These are phyloP conservation scores for Neodiprion pinetum DNA, from an alignment of 1,140 invertebrate species.

Conservation along the genomic window DNA sequence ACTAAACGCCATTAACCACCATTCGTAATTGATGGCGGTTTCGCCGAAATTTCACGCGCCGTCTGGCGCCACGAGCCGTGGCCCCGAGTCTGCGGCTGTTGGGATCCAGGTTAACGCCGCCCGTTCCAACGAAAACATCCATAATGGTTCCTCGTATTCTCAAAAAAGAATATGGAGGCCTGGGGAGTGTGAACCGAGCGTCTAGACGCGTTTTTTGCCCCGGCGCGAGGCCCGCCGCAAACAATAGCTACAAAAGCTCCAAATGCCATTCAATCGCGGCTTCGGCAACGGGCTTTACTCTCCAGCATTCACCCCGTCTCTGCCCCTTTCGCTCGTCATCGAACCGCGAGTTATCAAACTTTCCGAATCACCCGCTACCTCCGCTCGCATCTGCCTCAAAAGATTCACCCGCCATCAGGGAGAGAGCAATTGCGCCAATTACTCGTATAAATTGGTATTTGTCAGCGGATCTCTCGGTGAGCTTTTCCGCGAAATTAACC, in stretches of 20 bases:
- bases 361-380: not conserved
- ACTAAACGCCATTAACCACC: too few relatives aligned
- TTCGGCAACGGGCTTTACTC: constrained; percentile 5
- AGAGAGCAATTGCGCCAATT: not conserved
- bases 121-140: constrained; percentile 2
- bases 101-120: not conserved
- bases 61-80: too few relatives aligned
- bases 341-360: not conserved
- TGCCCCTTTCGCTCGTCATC: not conserved
- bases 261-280: constrained; percentile 6
- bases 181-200: constrained; percentile 1
- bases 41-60: too few relatives aligned
- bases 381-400: too few relatives aligned
- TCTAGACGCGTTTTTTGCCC: constrained; percentile 4
- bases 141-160: not conserved
- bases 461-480: too few relatives aligned
- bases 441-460: not conserved
- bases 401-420: too few relatives aligned
- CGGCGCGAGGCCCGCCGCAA: not conserved
- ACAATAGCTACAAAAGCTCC: constrained; percentile 5
- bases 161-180: not conserved
- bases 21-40: too few relatives aligned
- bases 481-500: too few relatives aligned
- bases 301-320: not conserved
- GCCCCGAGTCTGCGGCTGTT: not conserved